Evolutionary conservation across 2,888 invertebrate genomes (phyloP).

Genomic region (Stenodema calcarata): DNA sequence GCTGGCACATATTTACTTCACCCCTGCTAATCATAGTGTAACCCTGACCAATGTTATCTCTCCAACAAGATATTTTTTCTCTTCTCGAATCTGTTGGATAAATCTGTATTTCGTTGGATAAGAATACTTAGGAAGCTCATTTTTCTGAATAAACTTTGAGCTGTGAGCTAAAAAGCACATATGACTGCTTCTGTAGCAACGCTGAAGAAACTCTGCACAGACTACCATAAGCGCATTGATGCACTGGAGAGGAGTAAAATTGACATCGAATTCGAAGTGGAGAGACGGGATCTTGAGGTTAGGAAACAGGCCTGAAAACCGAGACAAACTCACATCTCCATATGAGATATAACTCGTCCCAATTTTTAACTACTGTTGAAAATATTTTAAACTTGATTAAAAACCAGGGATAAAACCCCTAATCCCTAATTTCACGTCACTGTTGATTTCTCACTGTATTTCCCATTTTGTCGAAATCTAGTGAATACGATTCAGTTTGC

Average conservation of each 20-base stretch:
- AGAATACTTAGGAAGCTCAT: slow-evolving; percentile 19
- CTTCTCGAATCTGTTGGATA: background rate
- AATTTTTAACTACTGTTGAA: background rate
- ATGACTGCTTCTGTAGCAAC: slow-evolving; percentile 64
- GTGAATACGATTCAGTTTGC: too few relatives aligned
- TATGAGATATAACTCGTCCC: background rate
- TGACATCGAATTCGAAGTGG: slow-evolving; percentile 96
- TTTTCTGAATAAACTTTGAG: slow-evolving; percentile 46
- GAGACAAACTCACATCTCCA: background rate
- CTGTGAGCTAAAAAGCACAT: slow-evolving; percentile 58
- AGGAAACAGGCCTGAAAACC: slow-evolving; percentile 16
- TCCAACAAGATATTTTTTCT: background rate
- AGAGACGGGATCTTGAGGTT: slow-evolving; percentile 95
- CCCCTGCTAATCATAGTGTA: background rate
- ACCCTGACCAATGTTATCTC: background rate
- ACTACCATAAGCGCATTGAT: slow-evolving; percentile 83
- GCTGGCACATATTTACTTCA: background rate
- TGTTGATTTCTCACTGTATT: too few relatives aligned
- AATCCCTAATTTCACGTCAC: too few relatives aligned
- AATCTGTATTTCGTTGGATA: background rate
- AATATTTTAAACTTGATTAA: background rate
- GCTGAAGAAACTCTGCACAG: slow-evolving; percentile 74
- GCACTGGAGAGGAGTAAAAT: slow-evolving; percentile 91
- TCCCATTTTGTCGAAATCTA: too few relatives aligned
- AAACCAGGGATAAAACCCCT: too few relatives aligned